phyloP scores from a whole-genome alignment of 2,888 invertebrate species.

The Stenichneumon culpator region DNA sequence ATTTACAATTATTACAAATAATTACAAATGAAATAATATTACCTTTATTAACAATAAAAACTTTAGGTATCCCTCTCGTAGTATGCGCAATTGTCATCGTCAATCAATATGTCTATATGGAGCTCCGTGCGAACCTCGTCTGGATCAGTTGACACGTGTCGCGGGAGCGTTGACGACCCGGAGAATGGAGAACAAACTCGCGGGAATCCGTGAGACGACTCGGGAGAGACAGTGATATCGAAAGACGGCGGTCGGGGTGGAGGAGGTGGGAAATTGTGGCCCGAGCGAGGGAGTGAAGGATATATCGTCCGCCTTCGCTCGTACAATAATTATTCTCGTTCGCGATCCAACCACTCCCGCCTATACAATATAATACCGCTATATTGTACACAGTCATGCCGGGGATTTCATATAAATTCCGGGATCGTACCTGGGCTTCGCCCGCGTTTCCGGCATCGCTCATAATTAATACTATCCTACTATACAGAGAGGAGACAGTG shows the following conservation, averaged over 20 bases:
- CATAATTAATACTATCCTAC: conserved; percentile 61
- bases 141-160: conserved; percentile 11
- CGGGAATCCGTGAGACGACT: not conserved
- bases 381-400: conserved; percentile 15
- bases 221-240: not conserved
- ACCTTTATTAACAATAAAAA: no score
- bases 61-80: not conserved
- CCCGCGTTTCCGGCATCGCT: conserved; percentile 61
- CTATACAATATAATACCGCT: conserved; percentile 22
- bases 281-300: not conserved
- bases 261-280: not conserved
- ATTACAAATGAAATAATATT: no score
- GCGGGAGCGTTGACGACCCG: not conserved
- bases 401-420: conserved; percentile 63
- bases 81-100: not conserved
- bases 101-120: not conserved
- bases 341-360: conserved; percentile 24
- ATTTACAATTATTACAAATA: no score
- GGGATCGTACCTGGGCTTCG: conserved; percentile 47
- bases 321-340: conserved; percentile 55
- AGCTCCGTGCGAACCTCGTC: not conserved
- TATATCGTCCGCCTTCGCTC: conserved; percentile 25
- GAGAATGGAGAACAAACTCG: not conserved
- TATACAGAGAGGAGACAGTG: conserved; percentile 41
- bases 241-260: not conserved